phyloP scores from a whole-genome alignment of 2,888 invertebrate genomes.

The Abrostola triplasia region DNA sequence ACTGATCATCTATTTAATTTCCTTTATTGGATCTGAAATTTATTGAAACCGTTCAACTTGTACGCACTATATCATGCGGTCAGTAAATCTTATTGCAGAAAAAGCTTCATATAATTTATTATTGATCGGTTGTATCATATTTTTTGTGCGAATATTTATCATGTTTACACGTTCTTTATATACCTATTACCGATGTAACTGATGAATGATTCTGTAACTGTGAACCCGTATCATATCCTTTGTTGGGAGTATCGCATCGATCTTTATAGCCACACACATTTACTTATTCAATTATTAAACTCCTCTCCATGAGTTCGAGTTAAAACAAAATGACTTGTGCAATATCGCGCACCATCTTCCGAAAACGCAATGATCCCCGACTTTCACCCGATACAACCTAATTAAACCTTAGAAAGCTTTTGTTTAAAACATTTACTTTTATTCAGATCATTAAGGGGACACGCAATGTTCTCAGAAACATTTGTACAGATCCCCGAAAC shows the following conservation, averaged over 20 bases:
- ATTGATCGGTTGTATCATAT: slow-evolving; percentile 27
- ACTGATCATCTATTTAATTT: slow-evolving; percentile 12
- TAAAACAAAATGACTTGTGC: slow-evolving; percentile 1
- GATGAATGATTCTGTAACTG: slow-evolving; percentile 27
- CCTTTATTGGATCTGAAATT: slow-evolving; percentile 4
- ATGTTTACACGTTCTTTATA: slow-evolving; percentile 45
- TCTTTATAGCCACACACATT: neutral
- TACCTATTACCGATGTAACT: slow-evolving; percentile 42
- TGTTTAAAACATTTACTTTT: slow-evolving; percentile 55
- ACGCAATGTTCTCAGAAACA: slow-evolving; percentile 74
- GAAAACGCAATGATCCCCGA: slow-evolving; percentile 29
- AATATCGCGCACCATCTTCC: slow-evolving; percentile 28
- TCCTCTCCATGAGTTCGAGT: neutral
- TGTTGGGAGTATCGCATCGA: slow-evolving; percentile 8
- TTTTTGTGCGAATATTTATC: slow-evolving; percentile 39
- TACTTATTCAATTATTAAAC: slow-evolving; percentile 15
- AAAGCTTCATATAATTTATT: slow-evolving; percentile 26
- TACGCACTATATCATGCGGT: slow-evolving; percentile 10
- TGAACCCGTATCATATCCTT: slow-evolving; percentile 9
- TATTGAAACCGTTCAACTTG: slow-evolving; percentile 14
- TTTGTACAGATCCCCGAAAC: slow-evolving; percentile 73
- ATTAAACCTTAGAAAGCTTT: slow-evolving; percentile 55
- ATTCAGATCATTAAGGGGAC: slow-evolving; percentile 56
- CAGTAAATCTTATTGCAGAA: slow-evolving; percentile 41
- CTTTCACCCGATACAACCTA: slow-evolving; percentile 49